Evolutionary conservation across 2,888 invertebrate genomes (phyloP).

Genomic region (Phanerotoma sp.): DNA sequence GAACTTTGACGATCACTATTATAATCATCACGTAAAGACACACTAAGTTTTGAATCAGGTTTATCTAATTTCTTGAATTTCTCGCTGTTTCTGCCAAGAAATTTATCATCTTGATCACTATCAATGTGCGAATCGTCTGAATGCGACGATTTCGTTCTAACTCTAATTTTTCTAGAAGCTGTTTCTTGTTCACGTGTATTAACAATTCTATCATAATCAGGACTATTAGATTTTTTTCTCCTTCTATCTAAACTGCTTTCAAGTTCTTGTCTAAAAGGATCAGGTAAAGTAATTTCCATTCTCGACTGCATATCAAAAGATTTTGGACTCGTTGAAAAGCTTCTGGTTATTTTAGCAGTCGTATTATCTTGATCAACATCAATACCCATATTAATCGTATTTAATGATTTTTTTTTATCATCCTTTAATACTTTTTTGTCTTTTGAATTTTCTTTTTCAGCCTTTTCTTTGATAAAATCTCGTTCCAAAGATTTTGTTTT

Average conservation of each 20-base stretch:
- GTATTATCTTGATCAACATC: slow-evolving; percentile 1
- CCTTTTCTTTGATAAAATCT: slow-evolving; percentile 11
- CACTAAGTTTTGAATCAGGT: slow-evolving; percentile 20
- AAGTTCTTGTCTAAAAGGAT: slow-evolving; percentile 44
- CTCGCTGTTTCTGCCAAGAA: not conserved
- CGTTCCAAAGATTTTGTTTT: slow-evolving; percentile 34
- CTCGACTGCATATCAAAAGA: slow-evolving; percentile 31
- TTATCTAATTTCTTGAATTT: slow-evolving; percentile 15
- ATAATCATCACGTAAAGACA: slow-evolving; percentile 26
- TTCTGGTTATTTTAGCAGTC: slow-evolving; percentile 34
- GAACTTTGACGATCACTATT: slow-evolving; percentile 28
- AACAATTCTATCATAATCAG: slow-evolving; percentile 8
- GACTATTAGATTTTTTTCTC: slow-evolving; percentile 22
- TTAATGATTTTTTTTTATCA: slow-evolving; percentile 10
- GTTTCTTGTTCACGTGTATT: slow-evolving; percentile 3
- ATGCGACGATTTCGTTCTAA: slow-evolving; percentile 29
- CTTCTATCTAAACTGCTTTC: slow-evolving; percentile 36
- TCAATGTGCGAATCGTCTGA: slow-evolving; percentile 34
- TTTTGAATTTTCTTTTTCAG: not conserved
- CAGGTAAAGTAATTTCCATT: slow-evolving; percentile 36
- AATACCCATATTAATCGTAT: not conserved
- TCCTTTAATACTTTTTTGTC: slow-evolving; percentile 3
- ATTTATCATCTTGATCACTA: slow-evolving; percentile 28
- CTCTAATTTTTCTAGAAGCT: slow-evolving; percentile 8
- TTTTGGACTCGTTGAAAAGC: slow-evolving; percentile 38